Base-by-base conservation (phyloP, 1,140 invertebrate species). In the Trichomalopsis sarcophagae region DNA sequence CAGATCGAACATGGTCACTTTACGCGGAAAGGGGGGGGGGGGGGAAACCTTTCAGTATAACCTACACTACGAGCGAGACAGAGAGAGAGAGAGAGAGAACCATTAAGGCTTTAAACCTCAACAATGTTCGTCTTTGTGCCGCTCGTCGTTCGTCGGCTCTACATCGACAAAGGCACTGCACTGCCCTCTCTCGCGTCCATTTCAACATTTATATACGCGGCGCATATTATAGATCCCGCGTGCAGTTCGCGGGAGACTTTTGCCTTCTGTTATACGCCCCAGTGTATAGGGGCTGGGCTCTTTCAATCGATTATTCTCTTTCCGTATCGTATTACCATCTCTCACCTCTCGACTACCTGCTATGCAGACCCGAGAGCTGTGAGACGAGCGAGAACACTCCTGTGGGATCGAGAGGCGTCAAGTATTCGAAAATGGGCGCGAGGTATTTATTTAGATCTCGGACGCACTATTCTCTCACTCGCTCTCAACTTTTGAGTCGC, bases 81-180 rank as follows among this genome's bases (percentile, higher is more conserved):
- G 33, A 36, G 30, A 17, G 17, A 74, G 33, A 36, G 71, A 33
- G 27, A 9, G 74, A n/a, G 47, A 47, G n/a, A 75, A 33, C 47
- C n/a, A 66, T 78, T 62, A 78, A 66, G 76, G 76, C 23, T 66
- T 78, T 62, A 33, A 27, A 78, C 47, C 76, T 78, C 76, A 21
- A 78, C 76, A 78, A 78, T 66, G 76, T 62, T 55, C 27, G n/a
- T 78, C 76, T 78, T 78, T 78, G 76, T 78, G 40, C 76, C 14
- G 44, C 27, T 62, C 55, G 2, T 33, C 50, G 55, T 50, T 27
- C 30, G 76, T 55, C 30, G n/a, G 76, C 23, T 78, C 21, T 7
- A 23, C 33, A 66, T 76, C 50, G 76, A 62, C 76, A 78, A 62
- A 78, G 74, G 76, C 44, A 5, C 33, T 23, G 73, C 23, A 71